These are phyloP conservation scores for Hartigia nigra DNA, from an alignment of 2,888 invertebrate species.

Conservation along the genomic window DNA sequence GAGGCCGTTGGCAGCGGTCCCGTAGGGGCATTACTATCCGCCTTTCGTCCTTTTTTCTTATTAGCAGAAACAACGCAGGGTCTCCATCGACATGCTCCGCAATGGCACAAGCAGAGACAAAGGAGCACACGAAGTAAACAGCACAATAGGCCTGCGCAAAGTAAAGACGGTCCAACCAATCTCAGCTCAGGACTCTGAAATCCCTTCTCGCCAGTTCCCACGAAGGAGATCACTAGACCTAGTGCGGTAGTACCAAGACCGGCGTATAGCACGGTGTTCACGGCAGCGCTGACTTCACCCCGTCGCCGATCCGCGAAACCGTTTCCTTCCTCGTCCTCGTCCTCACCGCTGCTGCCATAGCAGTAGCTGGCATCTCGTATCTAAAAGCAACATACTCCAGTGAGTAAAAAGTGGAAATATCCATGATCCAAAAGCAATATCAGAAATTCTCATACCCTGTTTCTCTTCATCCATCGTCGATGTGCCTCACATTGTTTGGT, in stretches of 20 bases:
- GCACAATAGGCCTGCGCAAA: conserved; percentile 83
- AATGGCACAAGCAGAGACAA: conserved; percentile 85
- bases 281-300: conserved; percentile 82
- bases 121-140: conserved; percentile 85
- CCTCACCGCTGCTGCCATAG: conserved; percentile 73
- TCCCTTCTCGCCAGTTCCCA: conserved; percentile 90
- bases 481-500: conserved; percentile 73
- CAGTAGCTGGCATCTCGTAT: conserved; percentile 88
- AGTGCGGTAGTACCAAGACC: conserved; percentile 86
- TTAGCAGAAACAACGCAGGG: conserved; percentile 39
- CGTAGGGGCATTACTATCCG: conserved; percentile 24
- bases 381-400: conserved; percentile 64
- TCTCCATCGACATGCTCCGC: conserved; percentile 75
- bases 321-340: conserved; percentile 69
- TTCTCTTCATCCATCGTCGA: conserved; percentile 87
- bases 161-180: conserved; percentile 86
- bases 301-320: conserved; percentile 72
- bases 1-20: conserved; percentile 46
- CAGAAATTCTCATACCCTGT: conserved; percentile 73
- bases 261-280: conserved; percentile 85
- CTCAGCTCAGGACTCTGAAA: conserved; percentile 88
- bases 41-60: conserved; percentile 9
- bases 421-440: background rate
- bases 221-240: conserved; percentile 89
- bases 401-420: background rate